phyloP scores from a whole-genome alignment of 2,113 vertebrate genomes.

The Sprattus sprattus region DNA sequence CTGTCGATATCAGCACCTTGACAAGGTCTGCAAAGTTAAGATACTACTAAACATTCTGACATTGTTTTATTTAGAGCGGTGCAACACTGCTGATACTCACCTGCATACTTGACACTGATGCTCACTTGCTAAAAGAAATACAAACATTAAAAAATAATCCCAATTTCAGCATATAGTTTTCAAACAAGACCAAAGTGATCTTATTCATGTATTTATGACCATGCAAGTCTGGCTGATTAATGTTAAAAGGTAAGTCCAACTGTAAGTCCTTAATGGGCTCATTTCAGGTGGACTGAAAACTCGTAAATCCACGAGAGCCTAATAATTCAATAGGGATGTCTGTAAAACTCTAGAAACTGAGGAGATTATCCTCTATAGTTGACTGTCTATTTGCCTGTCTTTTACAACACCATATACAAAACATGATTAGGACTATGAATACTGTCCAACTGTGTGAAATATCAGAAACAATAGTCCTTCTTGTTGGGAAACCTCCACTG shows the following conservation, averaged over 20 bases:
- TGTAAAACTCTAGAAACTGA: not conserved
- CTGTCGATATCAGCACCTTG: too few species aligned
- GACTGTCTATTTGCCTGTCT: not conserved
- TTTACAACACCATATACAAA: not conserved
- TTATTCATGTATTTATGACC: not conserved
- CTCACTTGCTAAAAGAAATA: not conserved
- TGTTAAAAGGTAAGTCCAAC: not conserved
- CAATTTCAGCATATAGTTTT: not conserved
- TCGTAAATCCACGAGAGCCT: not conserved
- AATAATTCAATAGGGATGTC: not conserved
- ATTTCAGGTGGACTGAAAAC: not conserved
- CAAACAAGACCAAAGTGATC: not conserved
- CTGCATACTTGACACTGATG: too few species aligned
- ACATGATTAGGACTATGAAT: conserved; percentile 1
- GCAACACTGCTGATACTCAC: not conserved
- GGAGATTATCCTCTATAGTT: not conserved
- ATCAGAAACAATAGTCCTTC: not conserved
- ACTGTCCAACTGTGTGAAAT: not conserved
- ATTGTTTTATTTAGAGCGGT: not conserved
- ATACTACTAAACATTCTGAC: not conserved
- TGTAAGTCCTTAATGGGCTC: not conserved
- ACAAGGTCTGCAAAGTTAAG: not conserved
- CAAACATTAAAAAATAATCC: not conserved
- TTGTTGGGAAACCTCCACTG: not conserved
- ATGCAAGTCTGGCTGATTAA: not conserved